Conservation (phyloP, 2,113 vertebrate species). For the Labeo rohita region DNA sequence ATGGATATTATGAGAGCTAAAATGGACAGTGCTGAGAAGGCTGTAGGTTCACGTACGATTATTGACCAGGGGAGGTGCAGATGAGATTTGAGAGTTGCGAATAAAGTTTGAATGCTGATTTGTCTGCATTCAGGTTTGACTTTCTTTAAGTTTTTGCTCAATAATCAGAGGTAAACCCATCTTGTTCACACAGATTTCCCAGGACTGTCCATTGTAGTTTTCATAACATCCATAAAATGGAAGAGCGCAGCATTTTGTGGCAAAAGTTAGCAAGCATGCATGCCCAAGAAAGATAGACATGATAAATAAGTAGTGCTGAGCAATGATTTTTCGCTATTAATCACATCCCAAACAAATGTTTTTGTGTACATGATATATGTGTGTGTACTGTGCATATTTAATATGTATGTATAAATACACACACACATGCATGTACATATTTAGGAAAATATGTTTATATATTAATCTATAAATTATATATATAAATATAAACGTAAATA, state of each 20-base stretch:
- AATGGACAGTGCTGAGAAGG: constrained; percentile 55
- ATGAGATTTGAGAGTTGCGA: neutral
- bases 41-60: constrained; percentile 34
- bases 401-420: too few relatives aligned
- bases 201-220: neutral
- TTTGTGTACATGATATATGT: too few relatives aligned
- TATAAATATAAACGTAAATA: too few relatives aligned
- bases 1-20: constrained; percentile 86
- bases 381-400: too few relatives aligned
- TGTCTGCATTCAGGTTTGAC: neutral
- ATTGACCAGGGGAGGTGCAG: constrained; percentile 16
- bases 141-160: neutral
- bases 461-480: too few relatives aligned
- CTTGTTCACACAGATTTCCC: neutral
- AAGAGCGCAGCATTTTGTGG: neutral
- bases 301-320: too few relatives aligned
- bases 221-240: neutral
- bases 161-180: neutral
- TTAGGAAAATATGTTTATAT: too few relatives aligned
- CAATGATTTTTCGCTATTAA: too few relatives aligned
- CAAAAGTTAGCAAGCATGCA: neutral
- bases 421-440: too few relatives aligned
- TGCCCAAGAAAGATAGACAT: too few relatives aligned
- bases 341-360: too few relatives aligned
- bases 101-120: neutral